These are phyloP conservation scores for Plusia festucae DNA, from an alignment of 2,888 invertebrate species.

Conservation along the genomic window DNA sequence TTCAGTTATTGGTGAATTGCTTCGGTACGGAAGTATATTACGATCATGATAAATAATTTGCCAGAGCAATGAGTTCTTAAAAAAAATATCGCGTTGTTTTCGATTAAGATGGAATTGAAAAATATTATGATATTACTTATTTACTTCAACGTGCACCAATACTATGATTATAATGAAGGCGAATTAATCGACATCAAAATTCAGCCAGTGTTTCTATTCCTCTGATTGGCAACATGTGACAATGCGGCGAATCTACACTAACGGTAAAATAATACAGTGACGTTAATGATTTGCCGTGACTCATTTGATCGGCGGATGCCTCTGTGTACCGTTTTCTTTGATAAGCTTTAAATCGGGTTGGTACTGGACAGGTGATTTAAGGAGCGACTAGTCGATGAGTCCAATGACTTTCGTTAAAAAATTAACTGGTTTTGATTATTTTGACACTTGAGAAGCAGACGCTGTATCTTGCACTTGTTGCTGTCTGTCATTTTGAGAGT, in stretches of 20 bases:
- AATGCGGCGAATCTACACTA: slow-evolving; percentile 33
- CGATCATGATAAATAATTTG: too few relatives aligned
- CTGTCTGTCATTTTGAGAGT: background rate
- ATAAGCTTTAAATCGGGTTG: slow-evolving; percentile 20
- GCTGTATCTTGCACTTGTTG: background rate
- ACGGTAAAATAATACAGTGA: slow-evolving; percentile 43
- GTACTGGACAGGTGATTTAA: slow-evolving; percentile 12
- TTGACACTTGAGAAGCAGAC: background rate
- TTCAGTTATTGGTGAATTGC: background rate
- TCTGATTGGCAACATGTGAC: slow-evolving; percentile 31
- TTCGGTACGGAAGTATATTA: too few relatives aligned
- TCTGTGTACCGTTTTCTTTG: slow-evolving; percentile 26
- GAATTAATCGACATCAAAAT: slow-evolving; percentile 32
- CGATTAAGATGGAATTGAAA: too few relatives aligned
- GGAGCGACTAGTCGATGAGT: slow-evolving; percentile 3
- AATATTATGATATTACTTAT: too few relatives aligned
- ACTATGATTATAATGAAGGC: too few relatives aligned
- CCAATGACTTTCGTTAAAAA: slow-evolving; percentile 8
- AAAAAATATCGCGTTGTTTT: too few relatives aligned
- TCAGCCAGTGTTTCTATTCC: slow-evolving; percentile 25
- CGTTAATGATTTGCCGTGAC: slow-evolving; percentile 36
- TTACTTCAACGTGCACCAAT: too few relatives aligned
- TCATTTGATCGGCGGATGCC: slow-evolving; percentile 27
- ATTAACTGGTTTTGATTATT: slow-evolving; percentile 1
- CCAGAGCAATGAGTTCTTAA: too few relatives aligned